Percentiles rank a stretch among this genome's conserved stretches.
These are phyloP conservation scores for Drosophila birchii DNA, from an alignment of 2,888 invertebrate species.

Conservation along the genomic window DNA sequence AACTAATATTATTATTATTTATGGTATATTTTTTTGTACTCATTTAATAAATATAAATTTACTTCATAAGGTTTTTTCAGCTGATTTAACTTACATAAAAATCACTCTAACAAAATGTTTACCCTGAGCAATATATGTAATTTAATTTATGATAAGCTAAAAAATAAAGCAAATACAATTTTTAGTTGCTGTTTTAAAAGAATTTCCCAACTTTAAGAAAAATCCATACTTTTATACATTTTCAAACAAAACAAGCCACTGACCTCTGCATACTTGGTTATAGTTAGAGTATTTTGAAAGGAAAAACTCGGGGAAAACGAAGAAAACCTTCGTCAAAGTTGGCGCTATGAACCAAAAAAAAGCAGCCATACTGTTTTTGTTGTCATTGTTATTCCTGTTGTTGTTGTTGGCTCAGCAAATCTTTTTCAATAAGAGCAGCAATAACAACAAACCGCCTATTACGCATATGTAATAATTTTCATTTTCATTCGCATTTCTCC, in stretches of 20 bases:
- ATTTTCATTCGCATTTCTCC: constrained; percentile 40
- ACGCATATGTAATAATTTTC: constrained; percentile 58
- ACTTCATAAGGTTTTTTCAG: neutral
- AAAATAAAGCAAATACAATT: neutral
- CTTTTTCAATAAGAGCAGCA: constrained; percentile 49
- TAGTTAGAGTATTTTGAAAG: constrained; percentile 2
- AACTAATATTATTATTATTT: neutral
- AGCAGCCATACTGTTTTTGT: neutral
- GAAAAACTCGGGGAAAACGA: constrained; percentile 9
- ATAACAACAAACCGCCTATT: constrained; percentile 46
- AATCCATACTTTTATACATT: neutral
- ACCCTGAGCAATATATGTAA: neutral
- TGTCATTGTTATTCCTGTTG: constrained; percentile 15
- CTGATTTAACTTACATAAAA: neutral
- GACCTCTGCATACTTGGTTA: neutral
- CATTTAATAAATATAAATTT: neutral
- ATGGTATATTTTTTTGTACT: neutral
- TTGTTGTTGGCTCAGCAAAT: constrained; percentile 35
- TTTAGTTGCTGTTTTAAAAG: neutral
- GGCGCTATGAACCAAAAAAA: constrained; percentile 53
- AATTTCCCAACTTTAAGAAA: neutral
- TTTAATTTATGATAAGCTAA: neutral
- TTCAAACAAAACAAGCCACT: neutral
- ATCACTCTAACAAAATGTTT: neutral
- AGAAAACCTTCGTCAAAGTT: constrained; percentile 71